phyloP scores from a whole-genome alignment of 2,797 vertebrate species.

The Cercopithecus mitis region DNA sequence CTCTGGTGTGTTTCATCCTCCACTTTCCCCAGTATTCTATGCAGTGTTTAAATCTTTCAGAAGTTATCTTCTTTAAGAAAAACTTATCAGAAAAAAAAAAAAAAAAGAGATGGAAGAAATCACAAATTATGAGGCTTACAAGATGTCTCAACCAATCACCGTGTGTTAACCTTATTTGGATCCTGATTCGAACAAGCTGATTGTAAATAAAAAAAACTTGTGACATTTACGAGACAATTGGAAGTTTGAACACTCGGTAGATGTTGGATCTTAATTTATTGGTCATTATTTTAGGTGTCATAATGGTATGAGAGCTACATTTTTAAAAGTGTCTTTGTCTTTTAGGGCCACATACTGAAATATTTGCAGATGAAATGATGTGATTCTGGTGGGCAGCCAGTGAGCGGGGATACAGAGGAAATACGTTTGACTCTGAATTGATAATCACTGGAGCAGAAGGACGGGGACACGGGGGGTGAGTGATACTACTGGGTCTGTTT shows the following conservation, averaged over 20 bases:
- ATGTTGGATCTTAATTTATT: background rate
- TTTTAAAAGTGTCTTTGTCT: background rate
- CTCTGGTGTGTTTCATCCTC: background rate
- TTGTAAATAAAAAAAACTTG: background rate
- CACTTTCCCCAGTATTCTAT: background rate
- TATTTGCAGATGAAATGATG: background rate
- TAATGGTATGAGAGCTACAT: background rate
- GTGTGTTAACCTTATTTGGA: background rate
- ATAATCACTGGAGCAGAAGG: background rate
- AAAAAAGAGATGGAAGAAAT: background rate
- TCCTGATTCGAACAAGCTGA: background rate
- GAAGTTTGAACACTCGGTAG: background rate
- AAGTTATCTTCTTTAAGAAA: background rate
- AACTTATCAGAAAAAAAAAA: background rate
- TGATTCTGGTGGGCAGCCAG: fast-evolving
- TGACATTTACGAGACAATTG: background rate
- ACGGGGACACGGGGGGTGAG: background rate
- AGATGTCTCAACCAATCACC: background rate
- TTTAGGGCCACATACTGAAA: background rate
- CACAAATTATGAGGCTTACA: background rate
- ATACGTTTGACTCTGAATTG: background rate
- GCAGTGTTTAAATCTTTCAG: background rate
- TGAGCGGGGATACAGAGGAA: background rate
- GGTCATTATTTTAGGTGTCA: background rate
- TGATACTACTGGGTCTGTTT: background rate